Percentiles rank a stretch among this genome's conserved stretches.
Conservation (phyloP, 2,888 invertebrate genomes). For the Cheilosia impressa region DNA sequence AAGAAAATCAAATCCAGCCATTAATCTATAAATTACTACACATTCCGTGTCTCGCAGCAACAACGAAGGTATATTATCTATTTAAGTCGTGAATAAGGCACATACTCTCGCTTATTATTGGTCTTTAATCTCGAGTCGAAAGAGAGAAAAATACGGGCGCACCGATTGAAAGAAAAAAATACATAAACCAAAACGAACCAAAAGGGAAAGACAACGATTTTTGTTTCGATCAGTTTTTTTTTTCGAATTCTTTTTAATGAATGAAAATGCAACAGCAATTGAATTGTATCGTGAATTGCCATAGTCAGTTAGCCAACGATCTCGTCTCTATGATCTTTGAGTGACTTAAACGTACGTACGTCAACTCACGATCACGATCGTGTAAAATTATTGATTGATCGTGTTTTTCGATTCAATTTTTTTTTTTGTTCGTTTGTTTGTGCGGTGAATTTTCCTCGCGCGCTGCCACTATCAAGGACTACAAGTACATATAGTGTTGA, state of each 20-base stretch:
- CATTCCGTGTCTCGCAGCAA: slow-evolving; percentile 58
- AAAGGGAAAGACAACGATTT: slow-evolving; percentile 58
- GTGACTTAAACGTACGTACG: slow-evolving; percentile 63
- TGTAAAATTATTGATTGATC: slow-evolving; percentile 73
- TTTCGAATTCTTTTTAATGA: slow-evolving; percentile 45
- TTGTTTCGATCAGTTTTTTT: slow-evolving; percentile 17
- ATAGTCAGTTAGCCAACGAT: slow-evolving; percentile 55
- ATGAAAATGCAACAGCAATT: slow-evolving; percentile 69
- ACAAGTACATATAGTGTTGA: slow-evolving; percentile 22
- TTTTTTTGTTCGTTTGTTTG: not conserved
- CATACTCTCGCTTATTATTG: slow-evolving; percentile 58
- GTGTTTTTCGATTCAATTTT: slow-evolving; percentile 44
- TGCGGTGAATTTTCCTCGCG: slow-evolving; percentile 51
- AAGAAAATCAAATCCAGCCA: slow-evolving; percentile 40
- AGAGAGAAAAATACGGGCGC: slow-evolving; percentile 17
- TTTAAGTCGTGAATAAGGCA: slow-evolving; percentile 60
- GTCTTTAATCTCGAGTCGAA: slow-evolving; percentile 49
- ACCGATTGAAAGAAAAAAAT: slow-evolving; percentile 5
- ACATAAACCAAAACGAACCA: not conserved
- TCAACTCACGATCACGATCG: slow-evolving; percentile 73
- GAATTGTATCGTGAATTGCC: slow-evolving; percentile 58
- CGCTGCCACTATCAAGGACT: slow-evolving; percentile 61
- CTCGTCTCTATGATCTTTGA: slow-evolving; percentile 69
- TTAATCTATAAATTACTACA: slow-evolving; percentile 60
- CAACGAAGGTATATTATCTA: slow-evolving; percentile 56